A percentile compares a stretch with the other conserved stretches of the same genome.
phyloP scores from a whole-genome alignment of 2,797 vertebrate species.

The Lindbergichthys nudifrons region DNA sequence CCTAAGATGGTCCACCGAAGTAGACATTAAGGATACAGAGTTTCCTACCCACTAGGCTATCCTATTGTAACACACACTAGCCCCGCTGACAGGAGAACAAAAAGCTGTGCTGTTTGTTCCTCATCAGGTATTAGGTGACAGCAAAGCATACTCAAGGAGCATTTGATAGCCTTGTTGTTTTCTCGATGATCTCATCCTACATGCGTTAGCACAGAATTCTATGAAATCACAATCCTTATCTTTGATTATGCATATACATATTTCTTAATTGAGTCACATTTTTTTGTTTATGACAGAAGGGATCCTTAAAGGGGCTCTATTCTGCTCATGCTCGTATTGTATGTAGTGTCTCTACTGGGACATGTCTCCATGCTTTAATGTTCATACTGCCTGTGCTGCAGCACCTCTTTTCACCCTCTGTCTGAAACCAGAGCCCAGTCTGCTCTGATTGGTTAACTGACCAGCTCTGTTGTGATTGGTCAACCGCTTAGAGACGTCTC shows the following conservation, averaged over 20 bases:
- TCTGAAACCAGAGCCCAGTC: no score
- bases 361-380: no score
- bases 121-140: slow-evolving; percentile 68
- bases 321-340: background rate
- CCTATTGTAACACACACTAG: slow-evolving; percentile 52
- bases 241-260: background rate
- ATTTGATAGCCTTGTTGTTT: slow-evolving; percentile 71
- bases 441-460: no score
- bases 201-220: slow-evolving; percentile 26
- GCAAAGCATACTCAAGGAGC: slow-evolving; percentile 53
- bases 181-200: slow-evolving; percentile 68
- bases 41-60: slow-evolving; percentile 64
- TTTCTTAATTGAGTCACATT: background rate
- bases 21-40: slow-evolving; percentile 50
- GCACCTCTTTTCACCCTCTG: no score
- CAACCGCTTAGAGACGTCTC: no score
- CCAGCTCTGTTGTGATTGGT: no score
- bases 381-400: no score
- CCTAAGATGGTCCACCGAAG: slow-evolving; percentile 18
- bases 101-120: slow-evolving; percentile 69
- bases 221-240: slow-evolving; percentile 36
- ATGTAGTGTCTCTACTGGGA: no score
- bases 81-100: slow-evolving; percentile 64
- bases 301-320: background rate
- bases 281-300: background rate